phyloP scores from a whole-genome alignment of 2,888 invertebrate genomes.

The Rhodophaea formosa region DNA sequence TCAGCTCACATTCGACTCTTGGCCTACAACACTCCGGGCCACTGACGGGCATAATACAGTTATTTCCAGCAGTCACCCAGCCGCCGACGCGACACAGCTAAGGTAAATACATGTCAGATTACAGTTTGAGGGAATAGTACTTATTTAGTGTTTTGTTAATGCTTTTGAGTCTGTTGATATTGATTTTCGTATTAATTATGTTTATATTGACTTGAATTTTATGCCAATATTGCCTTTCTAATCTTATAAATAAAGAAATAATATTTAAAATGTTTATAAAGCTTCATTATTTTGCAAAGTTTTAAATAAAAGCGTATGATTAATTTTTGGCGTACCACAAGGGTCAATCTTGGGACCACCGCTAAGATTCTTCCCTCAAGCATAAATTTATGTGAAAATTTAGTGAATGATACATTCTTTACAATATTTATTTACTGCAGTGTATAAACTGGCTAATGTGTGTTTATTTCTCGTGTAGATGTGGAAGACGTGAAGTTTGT shows the following conservation, averaged over 20 bases:
- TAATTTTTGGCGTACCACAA: slow-evolving; percentile 23
- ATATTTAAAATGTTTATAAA: neutral
- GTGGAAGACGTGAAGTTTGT: slow-evolving; percentile 99
- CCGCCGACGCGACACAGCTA: slow-evolving; percentile 32
- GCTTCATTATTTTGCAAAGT: slow-evolving; percentile 9
- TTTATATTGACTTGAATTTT: neutral
- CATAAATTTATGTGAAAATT: slow-evolving; percentile 17
- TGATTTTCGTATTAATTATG: slow-evolving; percentile 1
- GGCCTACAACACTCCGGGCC: slow-evolving; percentile 77
- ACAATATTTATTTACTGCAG: neutral
- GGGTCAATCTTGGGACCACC: slow-evolving; percentile 19
- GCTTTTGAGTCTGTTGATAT: slow-evolving; percentile 26
- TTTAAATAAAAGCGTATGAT: neutral
- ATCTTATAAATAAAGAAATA: neutral
- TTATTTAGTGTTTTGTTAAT: slow-evolving; percentile 21
- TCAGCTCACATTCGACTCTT: slow-evolving; percentile 72
- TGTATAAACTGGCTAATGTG: neutral
- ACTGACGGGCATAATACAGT: slow-evolving; percentile 80
- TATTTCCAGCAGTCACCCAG: slow-evolving; percentile 65
- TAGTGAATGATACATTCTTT: slow-evolving; percentile 22
- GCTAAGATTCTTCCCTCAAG: slow-evolving; percentile 29
- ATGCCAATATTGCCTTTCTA: neutral
- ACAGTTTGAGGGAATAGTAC: slow-evolving; percentile 41
- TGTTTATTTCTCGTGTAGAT: slow-evolving; percentile 82
- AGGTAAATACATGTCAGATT: slow-evolving; percentile 61